Conservation (phyloP, 1,140 invertebrate species). For the Nebria ingens region DNA sequence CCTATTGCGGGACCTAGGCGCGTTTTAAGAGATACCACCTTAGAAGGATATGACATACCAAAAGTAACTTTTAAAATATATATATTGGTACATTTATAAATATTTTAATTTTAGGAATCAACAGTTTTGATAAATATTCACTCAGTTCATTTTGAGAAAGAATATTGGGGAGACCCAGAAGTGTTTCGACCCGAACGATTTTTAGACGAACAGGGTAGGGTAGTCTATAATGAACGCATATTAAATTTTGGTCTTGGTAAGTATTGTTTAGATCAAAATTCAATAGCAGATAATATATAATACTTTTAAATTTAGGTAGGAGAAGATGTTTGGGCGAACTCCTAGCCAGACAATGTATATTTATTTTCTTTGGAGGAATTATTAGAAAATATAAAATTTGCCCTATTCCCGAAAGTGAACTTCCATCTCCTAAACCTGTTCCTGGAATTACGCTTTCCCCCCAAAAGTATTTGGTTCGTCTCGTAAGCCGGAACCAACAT, state of each 20-base stretch:
- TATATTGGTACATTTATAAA: no score
- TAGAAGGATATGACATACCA: constrained; percentile 56
- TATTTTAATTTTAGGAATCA: constrained; percentile 33
- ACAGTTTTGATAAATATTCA: constrained; percentile 51
- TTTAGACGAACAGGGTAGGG: constrained; percentile 37
- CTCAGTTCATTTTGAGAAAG: constrained; percentile 50
- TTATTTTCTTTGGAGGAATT: constrained; percentile 59
- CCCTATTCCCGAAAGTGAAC: constrained; percentile 19
- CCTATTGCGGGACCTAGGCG: constrained; percentile 57
- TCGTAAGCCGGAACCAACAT: no score
- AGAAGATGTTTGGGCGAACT: constrained; percentile 67
- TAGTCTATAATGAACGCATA: constrained; percentile 42
- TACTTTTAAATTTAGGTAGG: constrained; percentile 46
- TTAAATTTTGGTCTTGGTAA: constrained; percentile 60
- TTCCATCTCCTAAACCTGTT: constrained; percentile 23
- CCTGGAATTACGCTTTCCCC: constrained; percentile 33
- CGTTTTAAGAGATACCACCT: constrained; percentile 42
- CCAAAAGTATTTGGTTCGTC: constrained; percentile 15
- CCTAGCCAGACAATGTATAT: constrained; percentile 59
- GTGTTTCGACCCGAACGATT: constrained; percentile 64
- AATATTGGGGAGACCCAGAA: constrained; percentile 54
- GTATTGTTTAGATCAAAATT: no score
- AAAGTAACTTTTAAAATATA: constrained; percentile 34
- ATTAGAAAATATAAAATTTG: constrained; percentile 46
- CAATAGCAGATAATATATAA: no score